phyloP scores from a whole-genome alignment of 2,113 vertebrate genomes.

The Oryzias woworae region DNA sequence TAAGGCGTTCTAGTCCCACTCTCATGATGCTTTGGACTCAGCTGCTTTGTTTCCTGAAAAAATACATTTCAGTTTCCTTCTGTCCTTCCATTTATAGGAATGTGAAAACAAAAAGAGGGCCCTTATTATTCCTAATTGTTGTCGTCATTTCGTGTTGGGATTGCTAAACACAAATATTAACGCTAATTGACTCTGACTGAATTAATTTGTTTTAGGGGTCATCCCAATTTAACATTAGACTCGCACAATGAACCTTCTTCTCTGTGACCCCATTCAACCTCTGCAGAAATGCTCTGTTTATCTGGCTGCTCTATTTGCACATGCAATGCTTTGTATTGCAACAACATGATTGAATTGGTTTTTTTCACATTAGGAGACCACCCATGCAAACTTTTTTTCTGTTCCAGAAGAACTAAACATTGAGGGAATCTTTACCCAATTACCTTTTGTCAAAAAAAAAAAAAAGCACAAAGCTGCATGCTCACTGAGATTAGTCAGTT shows the following conservation, averaged over 20 bases:
- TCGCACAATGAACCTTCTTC: slow-evolving; percentile 36
- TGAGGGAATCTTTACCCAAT: no score
- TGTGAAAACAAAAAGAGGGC: slow-evolving; percentile 44
- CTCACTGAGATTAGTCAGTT: no score
- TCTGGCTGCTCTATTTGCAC: slow-evolving; percentile 24
- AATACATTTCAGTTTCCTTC: slow-evolving; percentile 6
- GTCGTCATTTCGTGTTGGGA: slow-evolving; percentile 26
- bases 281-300: slow-evolving; percentile 28
- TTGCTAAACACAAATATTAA: slow-evolving; percentile 39
- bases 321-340: slow-evolving; percentile 45
- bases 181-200: slow-evolving; percentile 58
- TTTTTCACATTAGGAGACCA: slow-evolving; percentile 6
- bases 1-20: slow-evolving; percentile 20
- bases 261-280: slow-evolving; percentile 59
- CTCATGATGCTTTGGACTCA: slow-evolving; percentile 11
- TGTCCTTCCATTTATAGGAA: slow-evolving; percentile 11
- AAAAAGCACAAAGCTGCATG: no score
- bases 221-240: slow-evolving; percentile 29
- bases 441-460: no score
- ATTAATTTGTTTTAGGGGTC: slow-evolving; percentile 41
- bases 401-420: no score
- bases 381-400: slow-evolving; percentile 3
- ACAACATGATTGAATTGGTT: slow-evolving; percentile 24
- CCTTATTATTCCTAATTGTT: slow-evolving; percentile 57
- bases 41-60: slow-evolving; percentile 4